Conservation (phyloP, 1,140 invertebrate genomes). For the Drosophila paulistorum region DNA sequence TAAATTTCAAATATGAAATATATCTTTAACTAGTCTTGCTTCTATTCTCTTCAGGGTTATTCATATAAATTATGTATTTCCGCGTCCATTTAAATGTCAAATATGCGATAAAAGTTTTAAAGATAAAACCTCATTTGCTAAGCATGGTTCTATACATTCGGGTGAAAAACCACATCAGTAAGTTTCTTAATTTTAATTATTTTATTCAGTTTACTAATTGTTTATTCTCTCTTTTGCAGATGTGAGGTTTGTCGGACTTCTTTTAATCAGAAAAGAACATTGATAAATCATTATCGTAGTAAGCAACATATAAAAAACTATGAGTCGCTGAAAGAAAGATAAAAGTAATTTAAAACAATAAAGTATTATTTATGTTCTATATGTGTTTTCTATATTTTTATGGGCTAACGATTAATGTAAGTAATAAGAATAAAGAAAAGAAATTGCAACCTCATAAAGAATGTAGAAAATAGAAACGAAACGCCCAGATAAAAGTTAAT, state of each 20-base stretch:
- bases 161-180: slow-evolving; percentile 1
- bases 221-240: neutral
- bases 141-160: neutral
- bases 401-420: too few species aligned
- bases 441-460: too few species aligned
- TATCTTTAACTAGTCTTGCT: neutral
- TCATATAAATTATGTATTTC: slow-evolving; percentile 1
- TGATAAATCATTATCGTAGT: slow-evolving; percentile 1
- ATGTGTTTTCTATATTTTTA: too few species aligned
- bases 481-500: too few species aligned
- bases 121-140: neutral
- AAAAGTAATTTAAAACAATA: neutral
- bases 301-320: neutral
- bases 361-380: neutral
- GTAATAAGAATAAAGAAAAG: too few species aligned
- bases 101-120: neutral
- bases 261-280: slow-evolving; percentile 4
- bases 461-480: too few species aligned
- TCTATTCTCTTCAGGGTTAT: neutral
- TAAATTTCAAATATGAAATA: neutral
- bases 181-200: neutral
- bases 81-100: neutral
- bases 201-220: neutral
- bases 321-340: neutral
- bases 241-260: neutral